Conservation (phyloP, 2,113 vertebrate species). For the Lagenorhynchus albirostris region DNA sequence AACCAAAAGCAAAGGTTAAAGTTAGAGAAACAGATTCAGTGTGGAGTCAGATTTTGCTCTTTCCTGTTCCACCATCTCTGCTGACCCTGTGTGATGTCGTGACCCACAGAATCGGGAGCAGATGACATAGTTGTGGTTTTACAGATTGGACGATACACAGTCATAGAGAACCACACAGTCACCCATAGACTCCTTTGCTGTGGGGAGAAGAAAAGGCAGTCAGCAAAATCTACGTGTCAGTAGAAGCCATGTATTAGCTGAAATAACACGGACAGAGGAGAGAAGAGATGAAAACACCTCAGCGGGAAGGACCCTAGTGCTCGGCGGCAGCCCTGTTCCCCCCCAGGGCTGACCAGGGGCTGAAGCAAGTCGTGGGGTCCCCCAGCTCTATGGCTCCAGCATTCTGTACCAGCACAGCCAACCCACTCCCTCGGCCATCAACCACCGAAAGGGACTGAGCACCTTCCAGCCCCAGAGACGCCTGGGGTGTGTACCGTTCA, state of each 20-base stretch:
- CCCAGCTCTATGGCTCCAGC: background rate
- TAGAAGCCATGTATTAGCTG: background rate
- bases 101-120: background rate
- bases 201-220: background rate
- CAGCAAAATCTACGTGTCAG: background rate
- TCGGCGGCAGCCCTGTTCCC: background rate
- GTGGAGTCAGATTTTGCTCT: no score
- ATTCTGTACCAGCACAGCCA: no score
- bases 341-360: background rate
- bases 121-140: background rate
- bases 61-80: no score
- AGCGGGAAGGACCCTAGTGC: background rate
- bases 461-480: background rate
- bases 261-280: background rate
- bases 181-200: background rate
- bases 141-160: background rate
- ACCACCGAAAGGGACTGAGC: background rate
- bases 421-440: background rate
- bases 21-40: no score
- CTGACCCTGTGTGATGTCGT: background rate
- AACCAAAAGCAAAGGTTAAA: no score
- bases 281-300: background rate
- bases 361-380: background rate
- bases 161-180: background rate
- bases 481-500: background rate